Base-by-base conservation (phyloP, 2,888 invertebrate genomes). In the Acleris literana region DNA sequence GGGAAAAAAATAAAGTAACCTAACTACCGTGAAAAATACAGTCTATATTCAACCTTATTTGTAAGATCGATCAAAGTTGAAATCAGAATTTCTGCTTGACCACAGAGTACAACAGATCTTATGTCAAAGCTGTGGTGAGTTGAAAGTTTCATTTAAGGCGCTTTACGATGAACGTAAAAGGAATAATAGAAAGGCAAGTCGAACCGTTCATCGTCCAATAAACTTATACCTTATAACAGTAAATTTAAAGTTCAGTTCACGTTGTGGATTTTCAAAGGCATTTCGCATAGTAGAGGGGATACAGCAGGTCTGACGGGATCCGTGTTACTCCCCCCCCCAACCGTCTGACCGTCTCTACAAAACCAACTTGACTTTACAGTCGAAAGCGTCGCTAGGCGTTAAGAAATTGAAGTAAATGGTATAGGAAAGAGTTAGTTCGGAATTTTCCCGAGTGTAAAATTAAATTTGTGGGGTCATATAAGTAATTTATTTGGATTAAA, bases 131-230 rank as follows among this genome's bases (percentile, higher is more conserved):
- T 43, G 49, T 55, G 46, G 51, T 51, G 51, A 56, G 65, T 64
- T 25, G 64, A 55, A 64, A 64, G 64, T 61, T 65, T 65, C 60
- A 46, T 65, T 60, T 65, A 65, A 60, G 49, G 55, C 51, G 51
- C 55, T 60, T 60, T 44, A 61, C 17, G 25, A 25, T 17, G 44
- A 51, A 29, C 60, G 60, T 65, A 65, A 65, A 65, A 65, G 65
- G 65, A 64, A 64, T 43, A 65, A 56, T 65, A 65, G 65, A 65
- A 65, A 65, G 65, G 65, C 44, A 55, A 44, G 48, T 20, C 43
- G 1, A 17, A n/a, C 2, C 16, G 6, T 44, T 46, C 0, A 2
- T 25, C 2, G 1, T 25, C 1, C 4, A 39, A 39, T 39, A 17
- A 43, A 55, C 18, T 25, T 20, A 11, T 33, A 55, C 49, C 51